Evolutionary conservation across 2,888 invertebrate species (phyloP), one percentile per base, ranked within the genome.

Genomic region (Seira ritae): DNA sequence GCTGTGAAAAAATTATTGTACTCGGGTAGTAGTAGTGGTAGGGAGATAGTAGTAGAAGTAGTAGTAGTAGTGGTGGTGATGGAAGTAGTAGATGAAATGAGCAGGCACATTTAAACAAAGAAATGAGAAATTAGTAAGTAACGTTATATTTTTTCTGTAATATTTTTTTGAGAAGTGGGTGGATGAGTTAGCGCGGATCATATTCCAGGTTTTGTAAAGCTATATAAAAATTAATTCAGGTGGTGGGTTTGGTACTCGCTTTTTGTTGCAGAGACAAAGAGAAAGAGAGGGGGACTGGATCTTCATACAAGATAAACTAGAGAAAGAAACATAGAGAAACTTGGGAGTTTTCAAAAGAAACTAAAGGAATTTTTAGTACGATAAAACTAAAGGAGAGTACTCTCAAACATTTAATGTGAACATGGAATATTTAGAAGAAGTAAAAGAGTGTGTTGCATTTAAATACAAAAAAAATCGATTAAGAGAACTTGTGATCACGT

Each of bases 131-230:
- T 31, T 31, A 50, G 50, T 50, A 12, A 15, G 42, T 42, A 50
- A n/a, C 50, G 50, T 50, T 50, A n/a, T 62, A 6, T 50, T 50
- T 50, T 12, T 50, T 50, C n/a, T n/a, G n/a, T 42, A 6, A 42
- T 42, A 8, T 8, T 62, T 10, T 62, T 20, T 65, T 76, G 82
- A 72, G 76, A 77, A 60, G 76, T 81, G 81, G 82, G 82, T 77
- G 77, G 62, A 62, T 65, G 65, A 82, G 23, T 67, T 46, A 62
- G 24, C 31, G 72, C 82, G 77, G 77, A 69, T 68, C 42, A 77
- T 77, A 77, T 67, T 82, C 76, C 75, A 67, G 81, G 60, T 19
- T 22, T 22, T 69, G 77, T 42, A 17, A 68, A 68, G 67, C 42
- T 20, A 60, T 23, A 24, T n/a, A 50, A 50, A 42, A 12, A n/a